Conservation (phyloP, 1,140 invertebrate species). For the Drosophila kurseongensis region DNA sequence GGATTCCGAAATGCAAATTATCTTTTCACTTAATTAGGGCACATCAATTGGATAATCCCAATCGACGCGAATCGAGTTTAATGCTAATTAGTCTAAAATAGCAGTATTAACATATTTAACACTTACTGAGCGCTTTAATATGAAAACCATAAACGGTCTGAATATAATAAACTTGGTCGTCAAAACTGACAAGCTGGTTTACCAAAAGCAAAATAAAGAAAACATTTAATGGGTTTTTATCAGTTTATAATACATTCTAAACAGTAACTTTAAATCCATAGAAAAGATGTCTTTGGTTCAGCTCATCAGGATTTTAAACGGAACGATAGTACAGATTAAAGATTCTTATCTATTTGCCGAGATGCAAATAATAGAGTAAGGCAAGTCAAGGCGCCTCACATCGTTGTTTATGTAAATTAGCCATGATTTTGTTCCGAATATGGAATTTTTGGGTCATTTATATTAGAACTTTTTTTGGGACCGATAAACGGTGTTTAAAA, state of each 20-base stretch:
- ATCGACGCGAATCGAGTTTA: slow-evolving; percentile 7
- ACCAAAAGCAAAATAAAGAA: not conserved
- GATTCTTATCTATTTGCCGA: not conserved
- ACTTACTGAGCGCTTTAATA: slow-evolving; percentile 16
- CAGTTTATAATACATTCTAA: not conserved
- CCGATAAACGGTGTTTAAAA: slow-evolving; percentile 28
- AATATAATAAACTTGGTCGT: not conserved
- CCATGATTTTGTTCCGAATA: not conserved
- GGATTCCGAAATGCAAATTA: slow-evolving; percentile 12
- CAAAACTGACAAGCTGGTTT: slow-evolving; percentile 4
- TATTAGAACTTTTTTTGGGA: slow-evolving; percentile 10
- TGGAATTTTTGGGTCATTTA: slow-evolving; percentile 8
- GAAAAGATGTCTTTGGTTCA: not conserved
- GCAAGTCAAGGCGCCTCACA: slow-evolving; percentile 11
- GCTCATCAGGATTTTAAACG: not conserved
- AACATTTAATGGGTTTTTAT: not conserved
- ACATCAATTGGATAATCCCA: slow-evolving; percentile 16
- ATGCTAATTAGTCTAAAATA: not conserved
- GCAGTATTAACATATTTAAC: slow-evolving; percentile 2
- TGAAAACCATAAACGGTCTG: slow-evolving; percentile 18
- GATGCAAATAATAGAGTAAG: slow-evolving; percentile 13
- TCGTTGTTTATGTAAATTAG: slow-evolving; percentile 29
- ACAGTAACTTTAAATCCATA: not conserved
- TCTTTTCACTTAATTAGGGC: slow-evolving; percentile 14
- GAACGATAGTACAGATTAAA: not conserved